Evolutionary conservation across 2,113 vertebrate genomes (phyloP).

Genomic region (Leucoraja erinaceus): DNA sequence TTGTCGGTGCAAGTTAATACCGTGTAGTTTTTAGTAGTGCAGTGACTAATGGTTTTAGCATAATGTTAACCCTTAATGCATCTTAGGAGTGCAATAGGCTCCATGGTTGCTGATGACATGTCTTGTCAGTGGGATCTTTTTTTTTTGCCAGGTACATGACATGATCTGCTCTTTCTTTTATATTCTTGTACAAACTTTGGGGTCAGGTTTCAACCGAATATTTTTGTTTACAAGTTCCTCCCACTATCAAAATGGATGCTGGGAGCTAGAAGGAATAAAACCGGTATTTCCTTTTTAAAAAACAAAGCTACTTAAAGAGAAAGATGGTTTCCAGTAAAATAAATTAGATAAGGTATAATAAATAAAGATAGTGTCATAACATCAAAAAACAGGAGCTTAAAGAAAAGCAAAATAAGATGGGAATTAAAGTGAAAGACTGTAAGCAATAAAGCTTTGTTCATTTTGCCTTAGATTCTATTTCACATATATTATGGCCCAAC

Average conservation of each 20-base stretch:
- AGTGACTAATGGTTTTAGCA: background rate
- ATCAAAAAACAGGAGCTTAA: background rate
- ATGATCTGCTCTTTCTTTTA: background rate
- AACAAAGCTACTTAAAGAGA: background rate
- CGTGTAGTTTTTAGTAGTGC: background rate
- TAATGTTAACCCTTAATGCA: background rate
- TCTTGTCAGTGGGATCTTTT: background rate
- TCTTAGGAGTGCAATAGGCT: background rate
- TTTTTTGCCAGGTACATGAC: background rate
- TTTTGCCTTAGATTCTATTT: background rate
- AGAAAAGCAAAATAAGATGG: background rate
- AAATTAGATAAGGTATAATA: background rate
- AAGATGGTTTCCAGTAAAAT: background rate
- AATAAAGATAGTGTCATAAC: background rate
- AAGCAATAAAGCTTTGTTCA: background rate
- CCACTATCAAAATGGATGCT: background rate
- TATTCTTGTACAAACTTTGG: background rate
- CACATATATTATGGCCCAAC: background rate
- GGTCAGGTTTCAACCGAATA: background rate
- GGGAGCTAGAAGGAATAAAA: background rate
- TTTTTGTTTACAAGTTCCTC: background rate
- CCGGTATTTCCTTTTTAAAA: background rate
- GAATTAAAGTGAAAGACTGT: background rate
- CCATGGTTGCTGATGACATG: background rate
- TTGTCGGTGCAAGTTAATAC: background rate